Conservation (phyloP, 1,140 invertebrate species). For the Pseudomyrmex gracilis region DNA sequence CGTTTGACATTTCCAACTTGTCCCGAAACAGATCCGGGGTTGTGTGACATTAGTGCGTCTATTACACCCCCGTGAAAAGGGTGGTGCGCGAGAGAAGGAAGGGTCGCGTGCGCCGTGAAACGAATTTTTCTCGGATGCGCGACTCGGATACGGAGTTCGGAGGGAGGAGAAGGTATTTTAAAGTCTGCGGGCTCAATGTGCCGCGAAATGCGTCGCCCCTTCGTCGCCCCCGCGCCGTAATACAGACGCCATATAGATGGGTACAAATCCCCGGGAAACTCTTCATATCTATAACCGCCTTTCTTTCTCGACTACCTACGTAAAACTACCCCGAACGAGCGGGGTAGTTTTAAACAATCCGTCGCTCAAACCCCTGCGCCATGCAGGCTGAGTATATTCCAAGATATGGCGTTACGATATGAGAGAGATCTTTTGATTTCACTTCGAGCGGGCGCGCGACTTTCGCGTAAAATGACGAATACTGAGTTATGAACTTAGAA, state of each 20-base stretch:
- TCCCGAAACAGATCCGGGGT: not conserved
- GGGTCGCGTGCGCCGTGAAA: not conserved
- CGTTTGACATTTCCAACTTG: not conserved
- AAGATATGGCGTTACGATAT: slow-evolving; percentile 58
- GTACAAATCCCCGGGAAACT: slow-evolving; percentile 78
- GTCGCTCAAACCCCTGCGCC: slow-evolving; percentile 58
- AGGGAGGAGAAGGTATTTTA: slow-evolving; percentile 67
- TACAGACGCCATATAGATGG: slow-evolving; percentile 76
- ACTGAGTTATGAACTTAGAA: not conserved
- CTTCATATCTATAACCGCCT: slow-evolving; percentile 79
- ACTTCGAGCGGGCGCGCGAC: not conserved
- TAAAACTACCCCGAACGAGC: slow-evolving; percentile 9
- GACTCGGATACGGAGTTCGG: slow-evolving; percentile 69
- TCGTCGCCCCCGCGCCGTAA: slow-evolving; percentile 56
- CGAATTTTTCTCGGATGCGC: slow-evolving; percentile 14
- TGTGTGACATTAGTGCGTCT: not conserved
- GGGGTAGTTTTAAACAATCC: slow-evolving; percentile 80
- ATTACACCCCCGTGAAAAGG: not conserved
- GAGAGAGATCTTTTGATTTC: slow-evolving; percentile 41
- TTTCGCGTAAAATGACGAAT: not conserved
- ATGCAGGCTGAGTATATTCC: slow-evolving; percentile 65
- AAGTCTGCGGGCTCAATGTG: slow-evolving; percentile 80
- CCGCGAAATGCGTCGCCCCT: slow-evolving; percentile 78
- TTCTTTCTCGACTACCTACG: slow-evolving; percentile 55
- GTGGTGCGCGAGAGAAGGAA: not conserved